These are phyloP conservation scores for Ditylenchus dipsaci DNA, from an alignment of 1,140 invertebrate genomes.

Conservation along the genomic window DNA sequence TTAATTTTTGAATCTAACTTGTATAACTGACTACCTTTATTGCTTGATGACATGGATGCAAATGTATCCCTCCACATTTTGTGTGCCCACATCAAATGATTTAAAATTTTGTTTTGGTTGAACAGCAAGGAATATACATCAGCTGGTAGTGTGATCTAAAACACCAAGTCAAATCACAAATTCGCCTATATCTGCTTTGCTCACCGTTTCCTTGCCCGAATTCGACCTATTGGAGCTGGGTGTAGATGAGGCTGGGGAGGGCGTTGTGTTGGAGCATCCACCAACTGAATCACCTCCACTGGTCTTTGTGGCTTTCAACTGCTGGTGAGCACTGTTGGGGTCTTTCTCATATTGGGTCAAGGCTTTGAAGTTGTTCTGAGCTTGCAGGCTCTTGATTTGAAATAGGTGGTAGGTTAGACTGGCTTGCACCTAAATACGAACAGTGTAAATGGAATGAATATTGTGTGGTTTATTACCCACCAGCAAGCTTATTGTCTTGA, in stretches of 20 bases:
- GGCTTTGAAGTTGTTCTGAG: conserved; percentile 7
- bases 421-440: too few relatives aligned
- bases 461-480: too few relatives aligned
- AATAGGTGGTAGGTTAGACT: neutral
- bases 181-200: too few relatives aligned
- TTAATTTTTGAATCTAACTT: too few relatives aligned
- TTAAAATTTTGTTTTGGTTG: conserved; percentile 21
- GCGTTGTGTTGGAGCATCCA: neutral
- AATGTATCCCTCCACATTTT: conserved; percentile 22
- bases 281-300: neutral
- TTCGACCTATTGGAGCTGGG: conserved; percentile 23
- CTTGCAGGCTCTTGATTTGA: conserved; percentile 12
- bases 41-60: neutral
- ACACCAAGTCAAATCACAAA: neutral
- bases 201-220: conserved; percentile 14
- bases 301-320: neutral
- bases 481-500: conserved; percentile 20
- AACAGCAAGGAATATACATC: conserved; percentile 15
- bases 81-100: conserved; percentile 30
- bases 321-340: conserved; percentile 1
- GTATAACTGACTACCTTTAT: too few relatives aligned
- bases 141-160: conserved; percentile 14
- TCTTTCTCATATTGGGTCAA: conserved; percentile 20
- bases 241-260: conserved; percentile 25
- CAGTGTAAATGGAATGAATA: too few relatives aligned